Evolutionary conservation across 2,113 vertebrate genomes (phyloP).

Genomic region (Paramormyrops kingsleyae): DNA sequence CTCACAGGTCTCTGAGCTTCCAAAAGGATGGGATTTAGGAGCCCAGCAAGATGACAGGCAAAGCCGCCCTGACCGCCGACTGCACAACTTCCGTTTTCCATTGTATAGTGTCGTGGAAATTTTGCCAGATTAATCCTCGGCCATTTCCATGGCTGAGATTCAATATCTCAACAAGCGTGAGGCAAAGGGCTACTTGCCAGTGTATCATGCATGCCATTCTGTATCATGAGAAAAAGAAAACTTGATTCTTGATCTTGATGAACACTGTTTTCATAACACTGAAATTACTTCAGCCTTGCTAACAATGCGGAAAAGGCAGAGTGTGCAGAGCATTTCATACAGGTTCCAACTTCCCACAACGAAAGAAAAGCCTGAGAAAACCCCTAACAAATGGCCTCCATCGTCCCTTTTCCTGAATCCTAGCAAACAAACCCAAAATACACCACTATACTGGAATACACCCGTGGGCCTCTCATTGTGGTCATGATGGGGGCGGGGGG

Average conservation of each 20-base stretch:
- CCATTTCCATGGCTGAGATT: background rate
- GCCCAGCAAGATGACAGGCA: background rate
- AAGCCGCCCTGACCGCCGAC: background rate
- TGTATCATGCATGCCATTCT: background rate
- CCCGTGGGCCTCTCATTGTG: slow-evolving; percentile 7
- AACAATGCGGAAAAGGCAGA: background rate
- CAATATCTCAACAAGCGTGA: background rate
- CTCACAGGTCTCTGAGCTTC: background rate
- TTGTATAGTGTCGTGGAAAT: background rate
- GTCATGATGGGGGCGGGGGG: background rate
- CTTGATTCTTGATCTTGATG: background rate
- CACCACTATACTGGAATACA: background rate
- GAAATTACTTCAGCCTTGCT: background rate
- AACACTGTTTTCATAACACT: background rate
- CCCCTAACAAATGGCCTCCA: background rate
- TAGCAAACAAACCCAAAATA: background rate
- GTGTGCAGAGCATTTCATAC: background rate
- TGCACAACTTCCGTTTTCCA: background rate
- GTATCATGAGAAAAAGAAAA: background rate
- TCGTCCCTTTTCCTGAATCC: background rate
- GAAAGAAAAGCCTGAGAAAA: background rate
- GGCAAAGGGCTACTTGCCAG: background rate
- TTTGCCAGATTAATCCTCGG: background rate
- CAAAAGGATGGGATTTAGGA: background rate
- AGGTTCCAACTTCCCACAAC: background rate